Evolutionary conservation across 2,797 vertebrate genomes (phyloP), one percentile per base, ranked within the genome.

Genomic region (Petrocephalus schoutedeni): DNA sequence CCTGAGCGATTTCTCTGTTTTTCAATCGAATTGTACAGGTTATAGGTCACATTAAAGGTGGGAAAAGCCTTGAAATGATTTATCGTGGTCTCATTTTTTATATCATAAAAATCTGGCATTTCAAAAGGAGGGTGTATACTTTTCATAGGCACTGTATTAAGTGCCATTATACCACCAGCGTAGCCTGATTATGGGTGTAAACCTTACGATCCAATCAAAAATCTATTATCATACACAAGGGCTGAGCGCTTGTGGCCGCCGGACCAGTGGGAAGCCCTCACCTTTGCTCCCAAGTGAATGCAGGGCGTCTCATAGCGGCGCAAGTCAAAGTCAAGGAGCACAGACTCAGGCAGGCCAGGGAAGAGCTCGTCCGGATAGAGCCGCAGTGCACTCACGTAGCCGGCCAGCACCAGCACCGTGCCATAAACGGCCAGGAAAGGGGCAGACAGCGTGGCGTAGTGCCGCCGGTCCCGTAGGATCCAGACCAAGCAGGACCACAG

Each of bases 401-500:
- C 94, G 23, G 94, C 92, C 67, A 93, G 86, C 86, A 96, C 89
- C 91, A 98, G 95, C n/a, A 96, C 92, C 9, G 96, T 97, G 84
- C 95, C 92, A 0, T 95, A 94, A 71, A 93, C 86, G 0, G 96
- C 96, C 90, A 98, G 95, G 91, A 97, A 96, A 0, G 96, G 97
- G 9, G 97, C 95, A 4, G 97, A 97, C 88, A 95, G 92, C 95
- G 97, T 96, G 91, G 96, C 95, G 4, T 92, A 95, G 0, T 64
- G 92, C 9, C 95, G 90, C 0, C 95, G 94, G 91, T 97, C 94
- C n/a, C 90, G 77, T 93, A 96, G 92, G 95, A 95, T 93, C 95
- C 96, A 94, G 57, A 94, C 94, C 10, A 94, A 90, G 80, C 97
- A 97, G 5, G 96, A 96, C 96, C 96, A 97, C 87, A 96, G 92